Evolutionary conservation across 2,113 vertebrate species (phyloP).

Genomic region (Macrotus californicus): DNA sequence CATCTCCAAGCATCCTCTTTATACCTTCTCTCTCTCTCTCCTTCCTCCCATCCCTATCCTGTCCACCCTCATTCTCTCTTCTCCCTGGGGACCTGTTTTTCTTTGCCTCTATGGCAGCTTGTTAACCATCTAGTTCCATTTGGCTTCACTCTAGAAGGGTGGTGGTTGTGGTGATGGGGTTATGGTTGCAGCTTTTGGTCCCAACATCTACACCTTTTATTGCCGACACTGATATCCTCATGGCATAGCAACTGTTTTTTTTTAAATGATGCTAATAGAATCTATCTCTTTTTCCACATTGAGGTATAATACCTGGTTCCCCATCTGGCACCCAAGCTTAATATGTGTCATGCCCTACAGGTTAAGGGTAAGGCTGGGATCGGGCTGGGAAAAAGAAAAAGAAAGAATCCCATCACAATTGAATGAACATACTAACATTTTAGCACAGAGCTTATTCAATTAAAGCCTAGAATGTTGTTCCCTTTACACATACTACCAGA

Average conservation of each 20-base stretch:
- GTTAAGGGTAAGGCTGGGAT: background rate
- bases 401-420: background rate
- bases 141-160: background rate
- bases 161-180: background rate
- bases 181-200: background rate
- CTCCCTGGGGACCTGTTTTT: background rate
- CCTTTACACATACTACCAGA: background rate
- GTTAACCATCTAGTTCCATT: background rate
- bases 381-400: background rate
- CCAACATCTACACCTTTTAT: background rate
- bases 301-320: background rate
- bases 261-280: background rate
- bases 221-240: background rate
- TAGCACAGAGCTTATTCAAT: background rate
- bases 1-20: background rate
- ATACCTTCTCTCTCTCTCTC: background rate
- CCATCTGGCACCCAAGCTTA: background rate
- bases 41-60: background rate
- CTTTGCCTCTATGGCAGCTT: background rate
- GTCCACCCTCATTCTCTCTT: background rate
- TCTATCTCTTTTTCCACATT: background rate
- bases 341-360: background rate
- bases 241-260: background rate
- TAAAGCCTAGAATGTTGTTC: background rate
- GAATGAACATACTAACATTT: background rate